phyloP scores from a whole-genome alignment of 2,888 invertebrate genomes.

The Dioctria linearis region DNA sequence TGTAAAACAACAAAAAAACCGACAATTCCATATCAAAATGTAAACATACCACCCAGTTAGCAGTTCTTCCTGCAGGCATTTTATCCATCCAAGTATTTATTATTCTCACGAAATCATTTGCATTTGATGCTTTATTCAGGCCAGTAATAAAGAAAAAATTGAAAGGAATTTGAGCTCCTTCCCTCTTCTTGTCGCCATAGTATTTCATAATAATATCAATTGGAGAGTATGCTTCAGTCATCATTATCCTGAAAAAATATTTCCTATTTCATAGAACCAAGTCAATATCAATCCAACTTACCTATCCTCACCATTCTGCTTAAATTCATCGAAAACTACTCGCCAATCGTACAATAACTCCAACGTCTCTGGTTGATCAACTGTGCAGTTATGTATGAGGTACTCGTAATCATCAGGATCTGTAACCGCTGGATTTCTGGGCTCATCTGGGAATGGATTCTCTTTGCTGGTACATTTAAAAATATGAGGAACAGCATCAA shows the following conservation, averaged over 20 bases:
- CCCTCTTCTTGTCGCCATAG: slow-evolving; percentile 73
- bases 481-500: slow-evolving; percentile 75
- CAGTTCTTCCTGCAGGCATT: slow-evolving; percentile 73
- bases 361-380: slow-evolving; percentile 75
- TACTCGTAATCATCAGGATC: slow-evolving; percentile 74
- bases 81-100: slow-evolving; percentile 75
- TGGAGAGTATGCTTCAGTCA: slow-evolving; percentile 77
- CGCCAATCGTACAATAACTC: slow-evolving; percentile 75
- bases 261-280: no score
- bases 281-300: background rate
- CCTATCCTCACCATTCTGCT: background rate
- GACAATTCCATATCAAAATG: background rate
- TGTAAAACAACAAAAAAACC: background rate
- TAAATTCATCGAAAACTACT: slow-evolving; percentile 73
- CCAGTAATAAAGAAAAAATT: slow-evolving; percentile 76
- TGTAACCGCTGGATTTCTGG: slow-evolving; percentile 70
- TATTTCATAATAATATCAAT: slow-evolving; percentile 73
- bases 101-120: slow-evolving; percentile 72
- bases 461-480: slow-evolving; percentile 64
- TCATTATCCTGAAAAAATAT: slow-evolving; percentile 70
- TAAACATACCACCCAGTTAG: slow-evolving; percentile 79
- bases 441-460: slow-evolving; percentile 71
- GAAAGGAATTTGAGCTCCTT: slow-evolving; percentile 77
- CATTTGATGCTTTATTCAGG: slow-evolving; percentile 73
- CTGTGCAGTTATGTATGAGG: slow-evolving; percentile 76